These are phyloP conservation scores for Macroglossus sobrinus DNA, from an alignment of 2,113 vertebrate species.

Conservation along the genomic window DNA sequence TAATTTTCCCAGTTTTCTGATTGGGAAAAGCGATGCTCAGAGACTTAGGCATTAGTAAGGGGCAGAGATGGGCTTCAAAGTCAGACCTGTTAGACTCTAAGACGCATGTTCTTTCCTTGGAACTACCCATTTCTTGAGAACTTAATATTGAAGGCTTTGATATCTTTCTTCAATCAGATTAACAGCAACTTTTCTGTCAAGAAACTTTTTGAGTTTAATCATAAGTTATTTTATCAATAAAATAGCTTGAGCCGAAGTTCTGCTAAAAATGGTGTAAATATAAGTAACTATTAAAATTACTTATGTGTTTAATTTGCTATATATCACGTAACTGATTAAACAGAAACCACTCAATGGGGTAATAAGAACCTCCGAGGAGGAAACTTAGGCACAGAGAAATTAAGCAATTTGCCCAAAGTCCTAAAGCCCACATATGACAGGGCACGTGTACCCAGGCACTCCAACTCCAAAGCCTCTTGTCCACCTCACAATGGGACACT, in stretches of 20 bases:
- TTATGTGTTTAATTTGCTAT: neutral
- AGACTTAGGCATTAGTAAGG: neutral
- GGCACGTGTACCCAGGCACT: neutral
- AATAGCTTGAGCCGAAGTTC: neutral
- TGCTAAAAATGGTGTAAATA: slow-evolving; percentile 8
- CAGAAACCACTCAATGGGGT: neutral
- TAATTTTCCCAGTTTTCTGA: neutral
- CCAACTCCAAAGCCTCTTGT: neutral
- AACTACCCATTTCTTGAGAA: neutral
- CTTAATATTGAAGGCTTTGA: neutral
- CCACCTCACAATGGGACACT: neutral
- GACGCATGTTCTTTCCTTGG: neutral
- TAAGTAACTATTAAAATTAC: neutral
- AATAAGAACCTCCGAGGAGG: neutral
- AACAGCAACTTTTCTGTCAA: neutral
- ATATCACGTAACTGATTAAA: neutral
- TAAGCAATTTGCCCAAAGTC: neutral
- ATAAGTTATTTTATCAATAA: neutral
- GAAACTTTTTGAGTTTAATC: neutral
- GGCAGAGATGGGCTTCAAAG: neutral
- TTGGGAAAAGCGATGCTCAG: neutral
- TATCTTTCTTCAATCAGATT: neutral
- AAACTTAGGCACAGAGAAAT: neutral
- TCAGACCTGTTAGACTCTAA: neutral
- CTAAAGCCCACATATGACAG: neutral